Percentiles rank a stretch among this genome's conserved stretches.
Evolutionary conservation across 2,888 invertebrate species (phyloP).

Genomic region (Diaperis boleti): DNA sequence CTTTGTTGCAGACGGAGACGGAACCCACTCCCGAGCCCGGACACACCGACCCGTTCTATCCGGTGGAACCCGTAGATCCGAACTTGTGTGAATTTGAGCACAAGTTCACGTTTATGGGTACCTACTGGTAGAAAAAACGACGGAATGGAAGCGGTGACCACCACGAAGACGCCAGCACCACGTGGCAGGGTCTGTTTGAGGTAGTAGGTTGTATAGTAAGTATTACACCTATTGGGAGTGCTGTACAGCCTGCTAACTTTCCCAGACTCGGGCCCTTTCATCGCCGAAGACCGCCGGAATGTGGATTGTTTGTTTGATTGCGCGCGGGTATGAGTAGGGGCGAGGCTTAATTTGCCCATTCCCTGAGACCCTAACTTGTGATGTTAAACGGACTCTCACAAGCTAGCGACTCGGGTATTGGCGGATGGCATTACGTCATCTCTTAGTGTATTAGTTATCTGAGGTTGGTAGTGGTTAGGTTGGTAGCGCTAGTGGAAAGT

Average conservation of each 20-base stretch:
- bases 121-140: slow-evolving; percentile 67
- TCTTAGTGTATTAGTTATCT: not conserved
- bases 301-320: too few relatives aligned
- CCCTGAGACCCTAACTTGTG: slow-evolving; percentile 86
- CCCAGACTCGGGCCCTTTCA: slow-evolving; percentile 72
- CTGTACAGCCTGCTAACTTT: slow-evolving; percentile 99
- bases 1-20: slow-evolving; percentile 21
- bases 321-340: slow-evolving; percentile 1
- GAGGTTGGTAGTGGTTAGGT: slow-evolving; percentile 12
- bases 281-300: slow-evolving; percentile 26
- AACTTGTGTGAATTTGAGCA: slow-evolving; percentile 85
- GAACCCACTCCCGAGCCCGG: not conserved
- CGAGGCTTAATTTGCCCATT: slow-evolving; percentile 73
- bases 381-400: slow-evolving; percentile 76
- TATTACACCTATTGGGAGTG: slow-evolving; percentile 91
- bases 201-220: slow-evolving; percentile 99
- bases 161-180: slow-evolving; percentile 21
- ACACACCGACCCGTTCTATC: slow-evolving; percentile 44
- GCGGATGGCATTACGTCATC: slow-evolving; percentile 59
- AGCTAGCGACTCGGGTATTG: slow-evolving; percentile 80
- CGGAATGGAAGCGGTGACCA: not conserved
- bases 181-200: slow-evolving; percentile 81
- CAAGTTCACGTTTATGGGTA: slow-evolving; percentile 83
- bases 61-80: slow-evolving; percentile 92
- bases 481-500: slow-evolving; percentile 8